Evolutionary conservation across 1,140 invertebrate species (phyloP), one percentile per base, ranked within the genome.

Genomic region (Elysia chlorotica): DNA sequence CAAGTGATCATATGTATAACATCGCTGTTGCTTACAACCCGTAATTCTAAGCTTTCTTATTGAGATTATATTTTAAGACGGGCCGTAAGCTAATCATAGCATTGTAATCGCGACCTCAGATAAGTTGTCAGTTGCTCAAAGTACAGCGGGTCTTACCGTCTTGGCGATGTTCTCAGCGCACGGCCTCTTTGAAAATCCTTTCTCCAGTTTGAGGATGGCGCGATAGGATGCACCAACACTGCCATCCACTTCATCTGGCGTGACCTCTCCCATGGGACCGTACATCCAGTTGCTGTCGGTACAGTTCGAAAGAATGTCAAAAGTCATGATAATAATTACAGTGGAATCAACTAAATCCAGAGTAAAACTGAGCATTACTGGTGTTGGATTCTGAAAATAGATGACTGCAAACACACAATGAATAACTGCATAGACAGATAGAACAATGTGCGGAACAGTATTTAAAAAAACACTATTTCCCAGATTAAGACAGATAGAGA

Each of bases 161-260:
- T n/a, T n/a, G 63, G 69, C 69, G 33, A 71, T 71, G 4, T 23
- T 59, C 38, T 62, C 57, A 48, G 59, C 59, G 2, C 23, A 25
- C 23, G 69, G 69, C 33, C 63, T 63, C 38, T 71, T 71, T 17
- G 5, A 1, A 36, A 71, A 71, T 17, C 21, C n/a, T 48, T 71
- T 71, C 33, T 71, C 69, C 14, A 71, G 57, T 53, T 71, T 71
- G 37, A 48, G 63, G 48, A 71, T 71, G 1, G 69, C 56, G 17
- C 69, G 61, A 31, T 31, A 71, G 14, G 69, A 71, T 1, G 36
- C 56, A n/a, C 69, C 69, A 38, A 71, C 69, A 48, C 19, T 30
- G 19, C 35, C 14, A 21, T 71, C 69, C 21, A 63, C 59, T 31
- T 71, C 69, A 3, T 71, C 69, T 41, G 69, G 69, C 2, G 63